These are phyloP conservation scores for Notarius quadriscutis DNA, from an alignment of 2,113 vertebrate species.

Conservation along the genomic window DNA sequence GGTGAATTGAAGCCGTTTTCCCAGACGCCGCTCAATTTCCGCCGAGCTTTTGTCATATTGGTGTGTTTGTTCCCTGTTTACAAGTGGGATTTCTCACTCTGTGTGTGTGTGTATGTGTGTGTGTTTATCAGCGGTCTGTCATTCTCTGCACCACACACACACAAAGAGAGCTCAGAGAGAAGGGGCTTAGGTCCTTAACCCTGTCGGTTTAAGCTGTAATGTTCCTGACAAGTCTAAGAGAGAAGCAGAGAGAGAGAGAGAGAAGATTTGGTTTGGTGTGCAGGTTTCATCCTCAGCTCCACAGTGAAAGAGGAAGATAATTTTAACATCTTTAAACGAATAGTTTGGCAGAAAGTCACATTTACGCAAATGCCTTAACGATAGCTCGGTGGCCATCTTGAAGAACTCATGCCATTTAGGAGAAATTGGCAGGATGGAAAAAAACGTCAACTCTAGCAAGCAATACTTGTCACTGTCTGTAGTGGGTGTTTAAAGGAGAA, in stretches of 20 bases:
- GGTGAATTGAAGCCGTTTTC: constrained; percentile 52
- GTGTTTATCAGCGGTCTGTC: constrained; percentile 50
- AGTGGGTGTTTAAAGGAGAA: too few species aligned
- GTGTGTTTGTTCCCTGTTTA: constrained; percentile 56
- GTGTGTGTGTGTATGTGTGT: constrained; percentile 38
- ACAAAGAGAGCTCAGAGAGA: constrained; percentile 36
- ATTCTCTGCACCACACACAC: constrained; percentile 35
- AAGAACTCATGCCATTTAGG: not conserved
- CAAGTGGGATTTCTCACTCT: constrained; percentile 45
- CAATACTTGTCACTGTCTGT: not conserved
- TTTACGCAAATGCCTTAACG: not conserved
- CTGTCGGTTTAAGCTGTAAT: constrained; percentile 56
- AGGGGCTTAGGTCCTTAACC: constrained; percentile 56
- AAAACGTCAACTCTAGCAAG: not conserved
- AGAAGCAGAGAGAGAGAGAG: not conserved
- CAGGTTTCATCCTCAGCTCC: not conserved
- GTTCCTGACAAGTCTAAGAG: constrained; percentile 50
- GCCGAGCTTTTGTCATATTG: constrained; percentile 53
- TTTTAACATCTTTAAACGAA: not conserved
- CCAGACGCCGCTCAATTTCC: constrained; percentile 55
- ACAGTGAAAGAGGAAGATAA: constrained; percentile 4
- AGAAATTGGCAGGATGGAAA: not conserved
- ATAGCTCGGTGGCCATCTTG: not conserved
- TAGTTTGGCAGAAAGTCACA: not conserved
- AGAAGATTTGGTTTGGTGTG: not conserved